Evolutionary conservation across 2,797 vertebrate genomes (phyloP).

Genomic region (Gallinago stenura): DNA sequence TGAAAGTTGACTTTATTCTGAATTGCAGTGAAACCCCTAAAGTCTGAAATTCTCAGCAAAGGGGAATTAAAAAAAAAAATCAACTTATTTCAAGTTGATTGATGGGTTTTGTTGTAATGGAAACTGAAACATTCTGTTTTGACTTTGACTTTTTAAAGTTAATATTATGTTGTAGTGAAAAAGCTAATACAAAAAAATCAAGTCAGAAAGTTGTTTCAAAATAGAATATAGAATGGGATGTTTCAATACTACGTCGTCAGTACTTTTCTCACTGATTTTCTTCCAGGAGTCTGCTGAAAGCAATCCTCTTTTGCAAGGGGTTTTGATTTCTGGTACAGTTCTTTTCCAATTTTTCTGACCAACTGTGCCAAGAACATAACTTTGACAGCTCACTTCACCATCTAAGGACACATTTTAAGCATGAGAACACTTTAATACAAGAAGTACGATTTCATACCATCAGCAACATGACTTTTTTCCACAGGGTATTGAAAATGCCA

Average conservation of each 20-base stretch:
- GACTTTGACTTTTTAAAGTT: background rate
- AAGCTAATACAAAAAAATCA: background rate
- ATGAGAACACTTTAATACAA: background rate
- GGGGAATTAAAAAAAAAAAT: background rate
- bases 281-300: background rate
- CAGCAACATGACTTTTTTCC: background rate
- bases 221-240: background rate
- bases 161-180: background rate
- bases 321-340: background rate
- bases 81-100: background rate
- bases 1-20: background rate
- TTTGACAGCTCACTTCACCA: background rate
- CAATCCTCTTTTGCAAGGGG: background rate
- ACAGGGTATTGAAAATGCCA: background rate
- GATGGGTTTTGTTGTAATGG: constrained; percentile 17
- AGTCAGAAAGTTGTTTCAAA: constrained; percentile 10
- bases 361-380: background rate
- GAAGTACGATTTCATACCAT: background rate
- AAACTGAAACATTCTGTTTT: constrained; percentile 18
- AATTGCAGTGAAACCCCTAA: background rate
- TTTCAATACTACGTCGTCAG: background rate
- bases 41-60: background rate
- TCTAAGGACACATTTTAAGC: background rate
- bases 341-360: background rate
- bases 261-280: background rate